Percentiles rank a stretch among this genome's conserved stretches.
These are phyloP conservation scores for Eupeodes luniger DNA, from an alignment of 2,888 invertebrate species.

Conservation along the genomic window DNA sequence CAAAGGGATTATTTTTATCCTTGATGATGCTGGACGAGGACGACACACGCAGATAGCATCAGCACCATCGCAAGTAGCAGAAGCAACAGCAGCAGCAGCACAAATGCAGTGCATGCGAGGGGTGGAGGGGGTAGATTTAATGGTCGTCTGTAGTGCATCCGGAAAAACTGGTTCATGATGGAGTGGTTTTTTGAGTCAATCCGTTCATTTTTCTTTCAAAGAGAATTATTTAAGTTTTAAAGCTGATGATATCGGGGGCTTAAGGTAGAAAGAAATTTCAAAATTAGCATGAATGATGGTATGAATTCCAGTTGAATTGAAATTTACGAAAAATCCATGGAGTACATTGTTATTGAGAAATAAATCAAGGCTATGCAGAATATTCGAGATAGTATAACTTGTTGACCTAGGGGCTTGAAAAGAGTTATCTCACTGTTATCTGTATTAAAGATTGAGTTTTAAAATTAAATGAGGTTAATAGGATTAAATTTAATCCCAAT, in stretches of 20 bases:
- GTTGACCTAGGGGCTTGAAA: no score
- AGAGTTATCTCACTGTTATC: no score
- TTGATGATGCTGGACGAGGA: slow-evolving; percentile 27
- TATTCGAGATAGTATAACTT: no score
- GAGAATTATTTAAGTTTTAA: slow-evolving; percentile 21
- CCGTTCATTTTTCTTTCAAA: slow-evolving; percentile 35
- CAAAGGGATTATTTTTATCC: slow-evolving; percentile 67
- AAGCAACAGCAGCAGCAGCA: no score
- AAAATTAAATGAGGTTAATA: no score
- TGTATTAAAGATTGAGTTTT: no score
- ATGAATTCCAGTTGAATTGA: neutral
- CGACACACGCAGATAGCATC: slow-evolving; percentile 43
- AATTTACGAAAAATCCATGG: slow-evolving; percentile 5
- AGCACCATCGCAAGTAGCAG: no score
- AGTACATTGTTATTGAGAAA: no score
- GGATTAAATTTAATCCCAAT: no score
- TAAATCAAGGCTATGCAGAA: no score
- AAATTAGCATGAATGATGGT: slow-evolving; percentile 40
- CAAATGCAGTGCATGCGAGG: neutral
- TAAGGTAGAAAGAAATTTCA: slow-evolving; percentile 48
- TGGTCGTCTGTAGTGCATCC: slow-evolving; percentile 63
- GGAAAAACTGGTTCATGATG: slow-evolving; percentile 73
- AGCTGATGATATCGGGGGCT: slow-evolving; percentile 18
- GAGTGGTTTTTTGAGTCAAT: slow-evolving; percentile 10
- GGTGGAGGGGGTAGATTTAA: slow-evolving; percentile 32